These are phyloP conservation scores for Pteruthius melanotis DNA, from an alignment of 2,113 vertebrate species.

Conservation along the genomic window DNA sequence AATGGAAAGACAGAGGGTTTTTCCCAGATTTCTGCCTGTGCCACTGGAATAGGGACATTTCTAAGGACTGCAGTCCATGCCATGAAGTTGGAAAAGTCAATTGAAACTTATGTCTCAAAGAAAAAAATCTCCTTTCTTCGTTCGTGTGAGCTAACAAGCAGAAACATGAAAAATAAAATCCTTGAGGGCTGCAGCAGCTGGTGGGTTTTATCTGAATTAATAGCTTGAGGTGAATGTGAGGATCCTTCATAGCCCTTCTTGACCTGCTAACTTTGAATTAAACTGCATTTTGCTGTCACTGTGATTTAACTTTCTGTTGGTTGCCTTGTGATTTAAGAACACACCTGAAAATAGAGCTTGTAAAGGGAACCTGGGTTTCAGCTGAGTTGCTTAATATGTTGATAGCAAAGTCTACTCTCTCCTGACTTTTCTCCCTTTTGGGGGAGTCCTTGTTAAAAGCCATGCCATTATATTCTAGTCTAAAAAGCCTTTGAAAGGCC, in stretches of 20 bases:
- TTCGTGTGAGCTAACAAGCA: constrained; percentile 29
- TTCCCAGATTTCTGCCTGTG: background rate
- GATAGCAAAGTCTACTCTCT: background rate
- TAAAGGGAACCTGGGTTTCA: background rate
- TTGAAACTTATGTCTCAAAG: background rate
- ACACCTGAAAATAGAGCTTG: background rate
- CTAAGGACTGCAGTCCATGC: background rate
- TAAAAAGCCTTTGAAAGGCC: constrained; percentile 37
- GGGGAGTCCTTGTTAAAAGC: constrained; percentile 14
- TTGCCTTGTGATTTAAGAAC: constrained; percentile 39
- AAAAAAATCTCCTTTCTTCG: background rate
- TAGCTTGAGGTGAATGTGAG: background rate
- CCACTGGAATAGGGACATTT: accelerated
- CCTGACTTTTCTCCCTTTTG: background rate
- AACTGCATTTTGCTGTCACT: constrained; percentile 40
- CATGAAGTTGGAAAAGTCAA: background rate
- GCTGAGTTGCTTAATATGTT: constrained; percentile 5
- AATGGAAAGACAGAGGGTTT: background rate
- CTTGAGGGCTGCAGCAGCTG: background rate
- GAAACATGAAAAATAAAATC: constrained; percentile 39
- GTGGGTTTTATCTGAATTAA: constrained; percentile 25
- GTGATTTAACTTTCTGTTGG: constrained; percentile 30
- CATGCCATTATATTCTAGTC: background rate
- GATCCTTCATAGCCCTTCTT: constrained; percentile 16
- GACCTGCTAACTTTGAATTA: constrained; percentile 59